Conservation (phyloP, 2,888 invertebrate species). For the Aquatica leii region DNA sequence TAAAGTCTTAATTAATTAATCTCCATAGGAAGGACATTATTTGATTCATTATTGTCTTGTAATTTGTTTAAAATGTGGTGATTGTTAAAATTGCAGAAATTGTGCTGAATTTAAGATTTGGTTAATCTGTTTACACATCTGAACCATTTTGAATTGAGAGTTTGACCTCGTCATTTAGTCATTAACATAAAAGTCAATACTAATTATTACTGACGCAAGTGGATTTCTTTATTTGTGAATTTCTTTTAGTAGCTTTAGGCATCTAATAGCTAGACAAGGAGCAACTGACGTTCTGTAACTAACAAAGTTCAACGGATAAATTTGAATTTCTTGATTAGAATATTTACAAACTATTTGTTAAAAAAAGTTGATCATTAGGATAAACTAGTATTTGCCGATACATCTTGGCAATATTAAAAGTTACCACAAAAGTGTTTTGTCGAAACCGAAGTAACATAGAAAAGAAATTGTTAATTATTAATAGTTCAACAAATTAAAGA, state of each 20-base stretch:
- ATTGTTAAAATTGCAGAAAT: slow-evolving; percentile 7
- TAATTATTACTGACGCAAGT: neutral
- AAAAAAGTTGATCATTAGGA: too few species aligned
- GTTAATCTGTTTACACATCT: neutral
- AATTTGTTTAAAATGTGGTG: neutral
- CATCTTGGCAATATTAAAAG: too few species aligned
- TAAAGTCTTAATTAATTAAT: neutral
- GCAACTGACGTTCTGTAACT: neutral
- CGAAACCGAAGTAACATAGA: too few species aligned
- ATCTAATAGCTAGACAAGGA: neutral
- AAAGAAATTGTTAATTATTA: too few species aligned
- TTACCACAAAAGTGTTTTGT: too few species aligned
- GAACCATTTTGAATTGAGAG: slow-evolving; percentile 1
- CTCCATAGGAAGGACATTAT: neutral
- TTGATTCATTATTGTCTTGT: too few species aligned
- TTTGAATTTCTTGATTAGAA: slow-evolving; percentile 1
- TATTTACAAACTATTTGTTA: slow-evolving; percentile 1
- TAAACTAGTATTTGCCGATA: too few species aligned
- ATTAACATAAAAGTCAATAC: slow-evolving; percentile 15
- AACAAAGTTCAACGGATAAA: neutral
- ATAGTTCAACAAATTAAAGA: too few species aligned
- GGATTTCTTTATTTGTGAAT: too few species aligned
- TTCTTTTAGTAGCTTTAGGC: too few species aligned
- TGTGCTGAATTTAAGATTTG: slow-evolving; percentile 6
- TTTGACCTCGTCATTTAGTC: slow-evolving; percentile 11